Evolutionary conservation across 2,113 vertebrate species (phyloP).

Genomic region (Erinaceus europaeus): DNA sequence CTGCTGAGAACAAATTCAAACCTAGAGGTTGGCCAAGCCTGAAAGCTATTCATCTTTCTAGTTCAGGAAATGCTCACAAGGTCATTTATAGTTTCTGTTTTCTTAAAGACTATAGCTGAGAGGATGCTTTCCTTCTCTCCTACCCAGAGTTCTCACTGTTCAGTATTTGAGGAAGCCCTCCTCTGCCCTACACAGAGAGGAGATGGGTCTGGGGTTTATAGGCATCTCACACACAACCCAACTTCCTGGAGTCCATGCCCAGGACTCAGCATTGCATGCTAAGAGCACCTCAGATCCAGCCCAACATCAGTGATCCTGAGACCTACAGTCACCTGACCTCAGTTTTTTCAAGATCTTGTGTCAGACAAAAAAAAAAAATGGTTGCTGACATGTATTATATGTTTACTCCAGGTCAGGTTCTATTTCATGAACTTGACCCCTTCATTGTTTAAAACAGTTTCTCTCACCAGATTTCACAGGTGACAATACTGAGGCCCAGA

Average conservation of each 20-base stretch:
- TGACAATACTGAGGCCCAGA: background rate
- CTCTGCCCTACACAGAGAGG: too few relatives aligned
- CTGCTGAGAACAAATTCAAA: conserved; percentile 67
- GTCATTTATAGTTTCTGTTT: background rate
- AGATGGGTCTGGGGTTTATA: background rate
- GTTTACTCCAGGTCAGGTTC: too few relatives aligned
- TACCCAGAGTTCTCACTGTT: fast-evolving
- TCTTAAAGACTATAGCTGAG: background rate
- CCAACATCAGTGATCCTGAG: background rate
- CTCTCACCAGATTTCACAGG: background rate
- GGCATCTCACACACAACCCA: background rate
- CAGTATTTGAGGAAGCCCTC: background rate
- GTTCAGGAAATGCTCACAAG: conserved; percentile 3
- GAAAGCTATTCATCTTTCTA: background rate
- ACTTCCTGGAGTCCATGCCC: background rate
- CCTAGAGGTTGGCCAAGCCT: conserved; percentile 18
- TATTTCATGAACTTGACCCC: too few relatives aligned
- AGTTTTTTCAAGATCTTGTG: too few relatives aligned
- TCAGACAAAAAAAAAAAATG: background rate
- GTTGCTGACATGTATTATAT: too few relatives aligned
- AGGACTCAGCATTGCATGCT: background rate
- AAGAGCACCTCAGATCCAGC: background rate
- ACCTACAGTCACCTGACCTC: too few relatives aligned
- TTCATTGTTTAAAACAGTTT: too few relatives aligned
- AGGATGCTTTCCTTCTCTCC: background rate